These are phyloP conservation scores for Gari tellinella DNA, from an alignment of 2,888 invertebrate genomes.

Conservation along the genomic window DNA sequence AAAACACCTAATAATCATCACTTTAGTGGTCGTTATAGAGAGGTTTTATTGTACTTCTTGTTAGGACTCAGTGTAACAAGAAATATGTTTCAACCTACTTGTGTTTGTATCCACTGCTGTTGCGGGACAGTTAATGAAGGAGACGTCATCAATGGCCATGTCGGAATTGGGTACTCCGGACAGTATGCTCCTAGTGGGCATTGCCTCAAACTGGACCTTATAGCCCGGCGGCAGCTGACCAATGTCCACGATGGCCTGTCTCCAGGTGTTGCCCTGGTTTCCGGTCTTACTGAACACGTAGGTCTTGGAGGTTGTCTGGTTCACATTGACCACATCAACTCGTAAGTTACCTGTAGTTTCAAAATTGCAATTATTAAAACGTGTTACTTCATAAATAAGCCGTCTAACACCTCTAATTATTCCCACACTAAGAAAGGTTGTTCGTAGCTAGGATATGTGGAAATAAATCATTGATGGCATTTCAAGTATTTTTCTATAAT, in stretches of 20 bases:
- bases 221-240: slow-evolving; percentile 74
- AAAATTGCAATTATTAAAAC: no score
- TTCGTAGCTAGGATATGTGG: no score
- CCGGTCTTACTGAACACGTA: slow-evolving; percentile 71
- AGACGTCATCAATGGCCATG: slow-evolving; percentile 78
- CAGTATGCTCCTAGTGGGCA: slow-evolving; percentile 58
- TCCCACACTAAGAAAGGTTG: no score
- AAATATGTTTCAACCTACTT: slow-evolving; percentile 51
- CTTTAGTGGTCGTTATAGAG: no score
- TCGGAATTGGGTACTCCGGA: slow-evolving; percentile 61
- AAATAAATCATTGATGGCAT: no score
- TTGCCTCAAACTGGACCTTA: slow-evolving; percentile 73
- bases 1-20: no score
- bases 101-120: slow-evolving; percentile 59
- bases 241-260: slow-evolving; percentile 72
- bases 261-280: slow-evolving; percentile 79
- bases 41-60: no score
- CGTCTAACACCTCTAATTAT: no score
- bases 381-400: no score
- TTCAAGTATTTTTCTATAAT: no score
- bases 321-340: slow-evolving; percentile 64
- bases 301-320: slow-evolving; percentile 54
- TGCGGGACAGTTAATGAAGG: slow-evolving; percentile 74
- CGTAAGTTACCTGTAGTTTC: slow-evolving; percentile 64
- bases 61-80: no score